These are phyloP conservation scores for Melipona bicolor DNA, from an alignment of 2,888 invertebrate genomes.

Conservation along the genomic window DNA sequence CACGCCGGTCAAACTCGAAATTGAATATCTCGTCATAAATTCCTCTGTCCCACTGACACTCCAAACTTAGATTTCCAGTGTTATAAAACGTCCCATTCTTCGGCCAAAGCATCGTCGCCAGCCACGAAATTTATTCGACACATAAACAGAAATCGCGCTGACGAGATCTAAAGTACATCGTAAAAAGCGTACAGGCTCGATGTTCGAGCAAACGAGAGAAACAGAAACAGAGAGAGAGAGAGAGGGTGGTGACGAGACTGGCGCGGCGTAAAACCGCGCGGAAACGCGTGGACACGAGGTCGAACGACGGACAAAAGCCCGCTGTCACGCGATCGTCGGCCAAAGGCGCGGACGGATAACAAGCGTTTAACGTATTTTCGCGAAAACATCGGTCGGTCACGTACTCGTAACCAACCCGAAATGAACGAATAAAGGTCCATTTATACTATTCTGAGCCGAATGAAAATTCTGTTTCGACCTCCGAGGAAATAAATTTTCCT, in stretches of 20 bases:
- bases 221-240: background rate
- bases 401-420: slow-evolving; percentile 30
- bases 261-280: slow-evolving; percentile 24
- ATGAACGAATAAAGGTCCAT: slow-evolving; percentile 30
- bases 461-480: too few species aligned
- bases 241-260: background rate
- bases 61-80: background rate
- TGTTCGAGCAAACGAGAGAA: background rate
- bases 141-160: slow-evolving; percentile 32
- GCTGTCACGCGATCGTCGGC: slow-evolving; percentile 41
- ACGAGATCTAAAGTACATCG: slow-evolving; percentile 1
- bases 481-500: too few species aligned
- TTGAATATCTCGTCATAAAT: background rate
- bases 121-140: background rate
- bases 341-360: slow-evolving; percentile 33
- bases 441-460: too few species aligned
- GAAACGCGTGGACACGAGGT: slow-evolving; percentile 28
- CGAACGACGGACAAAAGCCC: slow-evolving; percentile 22
- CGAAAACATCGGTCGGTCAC: slow-evolving; percentile 45
- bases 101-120: background rate
- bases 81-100: background rate
- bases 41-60: background rate
- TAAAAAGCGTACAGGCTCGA: slow-evolving; percentile 13
- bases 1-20: background rate
- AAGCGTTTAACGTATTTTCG: slow-evolving; percentile 54